phyloP scores from a whole-genome alignment of 2,113 vertebrate genomes.

The Elephas maximus region DNA sequence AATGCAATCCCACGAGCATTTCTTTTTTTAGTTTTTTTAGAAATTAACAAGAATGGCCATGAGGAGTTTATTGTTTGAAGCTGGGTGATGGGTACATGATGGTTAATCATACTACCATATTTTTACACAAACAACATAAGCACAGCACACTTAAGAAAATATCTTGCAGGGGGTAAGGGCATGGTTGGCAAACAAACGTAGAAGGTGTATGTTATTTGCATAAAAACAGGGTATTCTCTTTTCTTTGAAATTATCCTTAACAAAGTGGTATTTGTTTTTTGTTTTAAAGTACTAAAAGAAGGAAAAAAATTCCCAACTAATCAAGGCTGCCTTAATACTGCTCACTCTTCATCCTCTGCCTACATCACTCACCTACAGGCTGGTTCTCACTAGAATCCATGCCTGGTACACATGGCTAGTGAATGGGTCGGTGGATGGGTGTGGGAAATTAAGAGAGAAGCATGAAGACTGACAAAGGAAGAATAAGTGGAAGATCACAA shows the following conservation, averaged over 20 bases:
- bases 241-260: conserved; percentile 37
- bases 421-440: too few relatives aligned
- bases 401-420: neutral
- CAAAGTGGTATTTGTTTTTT: neutral
- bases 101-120: neutral
- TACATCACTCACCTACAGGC: neutral
- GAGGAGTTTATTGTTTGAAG: neutral
- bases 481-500: neutral
- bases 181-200: too few relatives aligned
- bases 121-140: too few relatives aligned
- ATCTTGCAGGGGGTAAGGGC: too few relatives aligned
- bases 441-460: neutral
- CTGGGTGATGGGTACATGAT: neutral
- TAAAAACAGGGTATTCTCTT: neutral
- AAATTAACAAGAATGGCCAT: neutral
- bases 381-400: neutral
- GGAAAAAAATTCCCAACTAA: neutral
- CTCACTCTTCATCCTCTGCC: neutral
- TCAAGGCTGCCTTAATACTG: neutral
- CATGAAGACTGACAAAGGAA: neutral
- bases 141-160: too few relatives aligned
- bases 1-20: neutral
- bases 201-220: too few relatives aligned
- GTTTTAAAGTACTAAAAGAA: neutral
- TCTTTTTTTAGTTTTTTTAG: neutral